Evolutionary conservation across 2,888 invertebrate genomes (phyloP), one percentile per base, ranked within the genome.

Genomic region (Neoscelio sp.): DNA sequence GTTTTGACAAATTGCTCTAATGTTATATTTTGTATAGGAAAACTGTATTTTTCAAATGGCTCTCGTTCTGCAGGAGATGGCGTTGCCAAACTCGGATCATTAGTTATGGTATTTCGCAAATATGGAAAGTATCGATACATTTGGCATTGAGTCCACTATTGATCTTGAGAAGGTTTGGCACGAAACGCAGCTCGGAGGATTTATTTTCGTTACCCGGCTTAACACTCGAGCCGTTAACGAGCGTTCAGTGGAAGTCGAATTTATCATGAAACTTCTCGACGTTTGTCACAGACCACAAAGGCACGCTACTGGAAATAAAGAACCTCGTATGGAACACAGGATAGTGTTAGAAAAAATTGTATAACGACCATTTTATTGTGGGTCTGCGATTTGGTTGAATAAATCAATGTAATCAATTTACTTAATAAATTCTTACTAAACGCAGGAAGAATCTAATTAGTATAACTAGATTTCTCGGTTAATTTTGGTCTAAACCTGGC

Each of bases 201-300:
- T 77, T 77, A 77, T 80, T 64, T 73, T 65, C 64, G 64, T 77
- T 74, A 68, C 65, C 38, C 73, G 68, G 68, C 60, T 78, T 54
- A 80, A 77, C 80, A 73, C 80, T 73, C 68, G 73, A 73, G 40
- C 64, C 76, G 75, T 76, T 76, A 76, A 68, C 65, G 76, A 80
- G 56, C 56, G 58, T 50, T 67, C 71, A 64, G 65, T 44, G 52
- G 56, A 50, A 54, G 48, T 75, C 50, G 71, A 79, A 79, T 79
- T 79, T 79, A 75, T 75, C 35, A 60, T 40, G 20, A 44, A 75
- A 79, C 54, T 75, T 71, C 26, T 46, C 42, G 12, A 28, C 70
- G 71, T 75, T 75, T 75, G 64, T 70, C 70, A 65, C 56, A 64
- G 35, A 74, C 48, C 70, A 54, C 70, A 44, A 54, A 74, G 50